Conservation (phyloP, 1,140 invertebrate species). For the Doryteuthis pealeii region DNA sequence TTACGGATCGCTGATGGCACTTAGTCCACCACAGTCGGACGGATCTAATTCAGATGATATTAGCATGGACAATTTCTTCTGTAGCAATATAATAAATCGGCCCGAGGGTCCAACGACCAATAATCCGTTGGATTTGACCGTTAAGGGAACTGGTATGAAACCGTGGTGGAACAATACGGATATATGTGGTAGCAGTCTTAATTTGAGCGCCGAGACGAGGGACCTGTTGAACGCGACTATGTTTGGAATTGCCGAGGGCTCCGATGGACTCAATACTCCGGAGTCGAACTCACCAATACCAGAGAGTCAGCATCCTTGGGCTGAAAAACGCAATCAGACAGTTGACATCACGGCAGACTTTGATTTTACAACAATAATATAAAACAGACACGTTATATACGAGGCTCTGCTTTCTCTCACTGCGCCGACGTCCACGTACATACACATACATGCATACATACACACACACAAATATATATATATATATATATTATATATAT, state of each 20-base stretch:
- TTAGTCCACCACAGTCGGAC: conserved; percentile 55
- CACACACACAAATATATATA: background rate
- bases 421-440: too few species aligned
- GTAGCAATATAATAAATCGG: conserved; percentile 39
- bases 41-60: conserved; percentile 47
- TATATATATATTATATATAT: background rate
- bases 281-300: background rate
- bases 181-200: background rate
- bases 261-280: conserved; percentile 1
- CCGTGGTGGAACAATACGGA: background rate
- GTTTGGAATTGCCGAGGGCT: background rate
- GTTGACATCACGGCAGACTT: background rate
- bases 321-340: background rate
- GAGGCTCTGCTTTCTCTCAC: too few species aligned
- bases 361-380: background rate
- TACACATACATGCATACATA: too few species aligned
- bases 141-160: background rate
- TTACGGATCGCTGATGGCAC: conserved; percentile 41
- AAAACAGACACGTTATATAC: background rate
- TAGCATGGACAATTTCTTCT: conserved; percentile 48
- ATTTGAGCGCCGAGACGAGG: background rate
- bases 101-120: conserved; percentile 35
- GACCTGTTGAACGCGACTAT: background rate
- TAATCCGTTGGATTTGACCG: background rate
- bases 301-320: background rate